phyloP scores from a whole-genome alignment of 2,797 vertebrate genomes.

The Benthosema pterotum region DNA sequence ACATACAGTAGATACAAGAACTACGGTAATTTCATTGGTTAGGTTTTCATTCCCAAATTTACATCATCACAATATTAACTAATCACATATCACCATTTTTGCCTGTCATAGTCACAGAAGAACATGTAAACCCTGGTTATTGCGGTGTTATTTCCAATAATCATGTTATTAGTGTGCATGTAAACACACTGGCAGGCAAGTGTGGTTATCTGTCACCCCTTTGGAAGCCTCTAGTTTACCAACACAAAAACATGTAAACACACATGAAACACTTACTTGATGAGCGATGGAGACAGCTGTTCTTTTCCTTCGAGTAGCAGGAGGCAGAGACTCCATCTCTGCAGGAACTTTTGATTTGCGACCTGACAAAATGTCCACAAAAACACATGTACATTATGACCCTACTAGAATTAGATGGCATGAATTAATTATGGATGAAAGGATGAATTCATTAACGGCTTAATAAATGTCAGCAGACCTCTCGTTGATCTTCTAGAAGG shows the following conservation, averaged over 20 bases:
- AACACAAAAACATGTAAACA: no score
- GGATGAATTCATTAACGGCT: not conserved
- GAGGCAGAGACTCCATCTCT: slow-evolving; percentile 70
- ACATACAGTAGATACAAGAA: no score
- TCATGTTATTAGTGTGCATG: not conserved
- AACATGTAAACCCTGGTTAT: no score
- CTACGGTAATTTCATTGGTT: no score
- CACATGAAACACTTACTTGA: slow-evolving; percentile 41
- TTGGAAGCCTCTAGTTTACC: not conserved
- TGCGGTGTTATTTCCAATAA: no score
- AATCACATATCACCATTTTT: no score
- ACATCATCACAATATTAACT: no score
- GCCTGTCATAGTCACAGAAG: no score
- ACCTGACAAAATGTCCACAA: slow-evolving; percentile 66
- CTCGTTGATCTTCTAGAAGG: not conserved
- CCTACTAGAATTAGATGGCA: no score
- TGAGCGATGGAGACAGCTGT: slow-evolving; percentile 49
- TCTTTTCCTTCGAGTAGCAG: slow-evolving; percentile 81
- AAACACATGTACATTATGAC: not conserved
- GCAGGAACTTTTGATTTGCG: slow-evolving; percentile 63
- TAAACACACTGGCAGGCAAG: not conserved
- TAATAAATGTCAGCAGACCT: slow-evolving; percentile 59
- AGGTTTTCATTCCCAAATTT: no score
- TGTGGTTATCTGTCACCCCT: not conserved
- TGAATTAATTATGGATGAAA: slow-evolving; percentile 1